Percentiles rank a stretch among this genome's conserved stretches.
Evolutionary conservation across 2,113 vertebrate genomes (phyloP).

Genomic region (Chitala chitala): DNA sequence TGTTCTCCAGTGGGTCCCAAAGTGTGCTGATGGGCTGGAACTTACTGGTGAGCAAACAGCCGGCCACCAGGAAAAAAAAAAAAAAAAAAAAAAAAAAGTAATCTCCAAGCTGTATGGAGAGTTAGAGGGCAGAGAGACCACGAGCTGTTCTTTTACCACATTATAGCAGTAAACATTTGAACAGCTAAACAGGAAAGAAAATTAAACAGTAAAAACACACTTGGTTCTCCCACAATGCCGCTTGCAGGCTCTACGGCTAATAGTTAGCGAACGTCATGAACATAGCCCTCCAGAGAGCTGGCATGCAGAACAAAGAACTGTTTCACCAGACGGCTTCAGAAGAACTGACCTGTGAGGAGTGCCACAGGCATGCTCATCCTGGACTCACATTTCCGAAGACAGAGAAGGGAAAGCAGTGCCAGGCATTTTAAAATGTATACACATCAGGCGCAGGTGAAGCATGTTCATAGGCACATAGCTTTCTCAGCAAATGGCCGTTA

Average conservation of each 20-base stretch:
- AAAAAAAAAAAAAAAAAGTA: neutral
- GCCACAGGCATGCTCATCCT: no score
- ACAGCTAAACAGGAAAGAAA: neutral
- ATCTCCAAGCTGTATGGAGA: no score
- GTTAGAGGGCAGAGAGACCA: no score
- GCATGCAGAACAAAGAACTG: no score
- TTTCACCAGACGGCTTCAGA: neutral
- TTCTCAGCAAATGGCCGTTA: no score
- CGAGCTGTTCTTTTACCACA: no score
- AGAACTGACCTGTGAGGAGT: neutral
- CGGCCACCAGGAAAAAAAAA: neutral
- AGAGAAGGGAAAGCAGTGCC: no score
- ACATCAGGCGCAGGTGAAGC: no score
- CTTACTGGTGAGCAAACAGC: neutral
- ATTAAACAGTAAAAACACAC: neutral
- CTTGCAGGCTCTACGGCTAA: neutral
- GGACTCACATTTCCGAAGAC: no score
- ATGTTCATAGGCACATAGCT: no score
- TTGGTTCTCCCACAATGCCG: neutral
- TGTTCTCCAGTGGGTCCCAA: constrained; percentile 6
- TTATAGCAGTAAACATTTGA: no score
- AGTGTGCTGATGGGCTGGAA: neutral
- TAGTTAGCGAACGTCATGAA: neutral
- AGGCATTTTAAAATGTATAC: no score
- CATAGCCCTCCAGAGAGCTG: neutral